Percentiles rank a stretch among this genome's conserved stretches.
These are phyloP conservation scores for Crematogaster levior DNA, from an alignment of 2,888 invertebrate species.

Conservation along the genomic window DNA sequence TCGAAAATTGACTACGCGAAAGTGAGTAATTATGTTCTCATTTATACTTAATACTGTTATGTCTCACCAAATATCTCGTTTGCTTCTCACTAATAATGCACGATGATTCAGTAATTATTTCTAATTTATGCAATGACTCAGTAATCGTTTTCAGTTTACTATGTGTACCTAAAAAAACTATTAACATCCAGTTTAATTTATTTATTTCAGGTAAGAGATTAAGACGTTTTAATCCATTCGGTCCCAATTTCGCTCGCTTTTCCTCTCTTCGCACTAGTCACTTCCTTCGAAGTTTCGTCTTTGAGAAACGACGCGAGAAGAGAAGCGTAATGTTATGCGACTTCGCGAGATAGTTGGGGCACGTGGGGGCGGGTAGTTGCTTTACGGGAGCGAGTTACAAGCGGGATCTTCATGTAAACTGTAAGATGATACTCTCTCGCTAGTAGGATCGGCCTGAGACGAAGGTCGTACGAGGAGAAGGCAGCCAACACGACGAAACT, in stretches of 20 bases:
- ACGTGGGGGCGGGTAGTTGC: constrained; percentile 59
- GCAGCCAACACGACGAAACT: constrained; percentile 68
- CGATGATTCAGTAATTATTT: background rate
- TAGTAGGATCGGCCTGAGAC: constrained; percentile 65
- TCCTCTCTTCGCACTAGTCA: constrained; percentile 32
- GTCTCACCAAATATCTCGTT: background rate
- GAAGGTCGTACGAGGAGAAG: constrained; percentile 62
- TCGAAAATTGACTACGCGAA: constrained; percentile 5
- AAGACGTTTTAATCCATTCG: background rate
- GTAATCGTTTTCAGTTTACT: background rate
- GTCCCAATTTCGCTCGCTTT: constrained; percentile 19
- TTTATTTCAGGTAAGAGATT: constrained; percentile 15
- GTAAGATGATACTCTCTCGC: constrained; percentile 78
- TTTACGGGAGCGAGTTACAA: constrained; percentile 77
- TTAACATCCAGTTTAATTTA: constrained; percentile 18
- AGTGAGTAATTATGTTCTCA: background rate
- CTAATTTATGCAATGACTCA: background rate
- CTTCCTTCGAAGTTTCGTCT: constrained; percentile 48
- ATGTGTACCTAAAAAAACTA: background rate
- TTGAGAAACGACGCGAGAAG: constrained; percentile 65
- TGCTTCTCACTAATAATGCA: background rate
- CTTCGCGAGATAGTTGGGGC: constrained; percentile 64
- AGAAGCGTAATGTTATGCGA: constrained; percentile 73
- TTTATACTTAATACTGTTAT: background rate
- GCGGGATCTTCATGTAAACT: constrained; percentile 76